These are phyloP conservation scores for Orgyia antiqua DNA, from an alignment of 2,888 invertebrate species.

Conservation along the genomic window DNA sequence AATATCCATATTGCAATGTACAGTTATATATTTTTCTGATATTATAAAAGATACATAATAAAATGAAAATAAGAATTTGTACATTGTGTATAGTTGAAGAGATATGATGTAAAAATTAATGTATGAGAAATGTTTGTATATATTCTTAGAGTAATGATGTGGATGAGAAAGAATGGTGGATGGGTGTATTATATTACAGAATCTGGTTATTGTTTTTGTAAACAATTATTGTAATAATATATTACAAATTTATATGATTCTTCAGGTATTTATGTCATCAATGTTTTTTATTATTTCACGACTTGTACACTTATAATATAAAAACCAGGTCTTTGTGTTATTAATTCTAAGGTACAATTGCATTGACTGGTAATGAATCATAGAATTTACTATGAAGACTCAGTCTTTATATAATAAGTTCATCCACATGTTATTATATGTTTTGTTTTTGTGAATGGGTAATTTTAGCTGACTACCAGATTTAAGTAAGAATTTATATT, in stretches of 20 bases:
- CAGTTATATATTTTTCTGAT: slow-evolving; percentile 56
- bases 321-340: too few relatives aligned
- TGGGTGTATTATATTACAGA: slow-evolving; percentile 18
- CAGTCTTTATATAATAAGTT: too few relatives aligned
- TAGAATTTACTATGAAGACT: too few relatives aligned
- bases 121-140: slow-evolving; percentile 65
- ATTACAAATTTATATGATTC: slow-evolving; percentile 20
- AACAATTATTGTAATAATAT: slow-evolving; percentile 13
- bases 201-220: slow-evolving; percentile 12
- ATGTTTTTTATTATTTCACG: too few relatives aligned
- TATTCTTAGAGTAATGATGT: slow-evolving; percentile 39
- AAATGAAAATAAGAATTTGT: slow-evolving; percentile 53
- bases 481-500: slow-evolving; percentile 33
- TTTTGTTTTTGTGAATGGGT: slow-evolving; percentile 57
- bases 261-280: too few relatives aligned
- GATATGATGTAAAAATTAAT: slow-evolving; percentile 56
- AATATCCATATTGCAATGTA: slow-evolving; percentile 74
- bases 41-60: slow-evolving; percentile 46
- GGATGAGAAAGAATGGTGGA: slow-evolving; percentile 31
- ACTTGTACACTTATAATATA: too few relatives aligned
- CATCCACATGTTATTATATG: slow-evolving; percentile 26
- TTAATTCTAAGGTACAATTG: too few relatives aligned
- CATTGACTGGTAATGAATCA: too few relatives aligned
- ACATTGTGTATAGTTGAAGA: slow-evolving; percentile 70
- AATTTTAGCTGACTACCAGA: slow-evolving; percentile 62